Evolutionary conservation across 2,888 invertebrate genomes (phyloP).

Genomic region (Ephialtes manifestator): DNA sequence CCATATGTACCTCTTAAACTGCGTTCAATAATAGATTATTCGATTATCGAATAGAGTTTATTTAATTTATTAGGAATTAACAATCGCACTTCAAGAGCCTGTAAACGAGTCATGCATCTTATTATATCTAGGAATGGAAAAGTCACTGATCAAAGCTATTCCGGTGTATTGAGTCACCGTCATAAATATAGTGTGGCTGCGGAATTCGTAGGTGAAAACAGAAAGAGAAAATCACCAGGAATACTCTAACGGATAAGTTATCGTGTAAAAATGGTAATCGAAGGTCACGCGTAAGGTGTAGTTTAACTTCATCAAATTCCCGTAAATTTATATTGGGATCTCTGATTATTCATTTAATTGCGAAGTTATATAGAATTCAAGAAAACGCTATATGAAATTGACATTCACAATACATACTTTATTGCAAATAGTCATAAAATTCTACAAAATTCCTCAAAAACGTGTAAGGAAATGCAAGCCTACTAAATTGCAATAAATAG

Average conservation of each 20-base stretch:
- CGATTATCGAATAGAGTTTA: background rate
- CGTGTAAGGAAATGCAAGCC: too few relatives aligned
- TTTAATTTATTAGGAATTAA: background rate
- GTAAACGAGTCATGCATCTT: slow-evolving; percentile 14
- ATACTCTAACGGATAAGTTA: slow-evolving; percentile 49
- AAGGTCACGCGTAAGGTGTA: slow-evolving; percentile 9
- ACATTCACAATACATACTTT: background rate
- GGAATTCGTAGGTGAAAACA: slow-evolving; percentile 56
- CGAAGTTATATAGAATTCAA: background rate
- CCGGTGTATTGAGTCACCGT: slow-evolving; percentile 32
- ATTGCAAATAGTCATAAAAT: background rate
- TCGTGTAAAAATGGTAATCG: slow-evolving; percentile 57
- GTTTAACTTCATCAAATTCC: slow-evolving; percentile 22
- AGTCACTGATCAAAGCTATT: background rate
- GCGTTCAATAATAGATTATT: background rate
- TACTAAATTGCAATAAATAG: background rate
- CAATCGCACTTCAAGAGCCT: background rate
- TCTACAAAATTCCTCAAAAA: background rate
- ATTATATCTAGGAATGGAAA: slow-evolving; percentile 14
- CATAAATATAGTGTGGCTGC: slow-evolving; percentile 19
- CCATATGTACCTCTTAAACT: background rate
- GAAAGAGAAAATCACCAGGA: slow-evolving; percentile 46
- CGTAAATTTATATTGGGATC: slow-evolving; percentile 11
- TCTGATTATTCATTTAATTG: background rate
- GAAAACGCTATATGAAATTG: background rate